phyloP scores from a whole-genome alignment of 1,140 invertebrate species.

The Neodiprion virginianus region DNA sequence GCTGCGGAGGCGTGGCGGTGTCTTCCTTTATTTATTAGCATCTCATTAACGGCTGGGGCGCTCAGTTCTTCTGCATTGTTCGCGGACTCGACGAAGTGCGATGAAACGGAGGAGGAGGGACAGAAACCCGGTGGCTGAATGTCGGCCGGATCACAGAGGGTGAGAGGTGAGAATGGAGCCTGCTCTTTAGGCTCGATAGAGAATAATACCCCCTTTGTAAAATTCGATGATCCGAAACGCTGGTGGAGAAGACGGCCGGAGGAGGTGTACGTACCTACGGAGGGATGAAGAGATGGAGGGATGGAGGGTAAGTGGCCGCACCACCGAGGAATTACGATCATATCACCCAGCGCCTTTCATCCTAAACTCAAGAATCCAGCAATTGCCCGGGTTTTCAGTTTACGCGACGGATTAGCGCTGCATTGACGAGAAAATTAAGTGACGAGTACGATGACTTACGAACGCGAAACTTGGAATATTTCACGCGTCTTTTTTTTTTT shows the following conservation, averaged over 20 bases:
- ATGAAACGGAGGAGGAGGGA: conserved; percentile 14
- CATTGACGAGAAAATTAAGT: neutral
- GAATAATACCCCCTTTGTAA: conserved; percentile 28
- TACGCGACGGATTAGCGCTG: no score
- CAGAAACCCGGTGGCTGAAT: conserved; percentile 34
- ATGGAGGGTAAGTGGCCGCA: no score
- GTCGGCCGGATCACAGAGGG: conserved; percentile 31
- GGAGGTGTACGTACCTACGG: no score
- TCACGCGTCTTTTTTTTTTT: neutral
- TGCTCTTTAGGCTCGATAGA: conserved; percentile 17
- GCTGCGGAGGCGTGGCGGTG: conserved; percentile 23
- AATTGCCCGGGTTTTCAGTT: no score
- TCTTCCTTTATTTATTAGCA: conserved; percentile 38
- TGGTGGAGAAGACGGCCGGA: neutral
- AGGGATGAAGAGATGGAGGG: no score
- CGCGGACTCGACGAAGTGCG: neutral
- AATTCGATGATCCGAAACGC: neutral
- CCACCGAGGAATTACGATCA: conserved; percentile 27
- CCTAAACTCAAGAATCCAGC: neutral
- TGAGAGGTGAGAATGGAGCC: conserved; percentile 17
- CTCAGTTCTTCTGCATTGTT: conserved; percentile 41
- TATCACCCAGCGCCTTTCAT: conserved; percentile 35
- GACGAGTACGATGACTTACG: no score
- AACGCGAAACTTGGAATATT: neutral
- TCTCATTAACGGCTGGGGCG: conserved; percentile 42